phyloP scores from a whole-genome alignment of 2,888 invertebrate genomes.

The Epinotia bilunana region DNA sequence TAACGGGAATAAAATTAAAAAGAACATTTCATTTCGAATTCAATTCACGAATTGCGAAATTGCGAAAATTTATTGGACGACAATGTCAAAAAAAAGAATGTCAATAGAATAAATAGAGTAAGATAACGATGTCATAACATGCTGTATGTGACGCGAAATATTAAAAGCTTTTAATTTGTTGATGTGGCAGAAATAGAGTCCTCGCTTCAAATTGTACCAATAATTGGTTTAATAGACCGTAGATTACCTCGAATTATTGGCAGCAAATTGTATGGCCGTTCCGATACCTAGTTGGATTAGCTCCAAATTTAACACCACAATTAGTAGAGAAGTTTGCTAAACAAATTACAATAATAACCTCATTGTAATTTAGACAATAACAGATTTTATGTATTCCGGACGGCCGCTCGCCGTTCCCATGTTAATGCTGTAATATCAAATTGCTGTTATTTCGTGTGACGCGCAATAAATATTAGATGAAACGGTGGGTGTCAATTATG shows the following conservation, averaged over 20 bases:
- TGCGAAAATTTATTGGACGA: too few species aligned
- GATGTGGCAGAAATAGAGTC: background rate
- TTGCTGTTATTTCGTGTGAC: conserved; percentile 71
- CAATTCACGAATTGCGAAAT: too few species aligned
- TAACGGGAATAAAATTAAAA: too few species aligned
- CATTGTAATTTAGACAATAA: conserved; percentile 56
- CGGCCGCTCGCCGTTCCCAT: conserved; percentile 61
- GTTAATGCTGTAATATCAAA: conserved; percentile 71
- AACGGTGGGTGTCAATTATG: conserved; percentile 73
- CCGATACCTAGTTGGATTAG: conserved; percentile 19
- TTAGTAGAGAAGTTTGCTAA: conserved; percentile 32
- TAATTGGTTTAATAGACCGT: conserved; percentile 27
- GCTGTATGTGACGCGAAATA: background rate
- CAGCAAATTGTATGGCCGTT: conserved; percentile 6
- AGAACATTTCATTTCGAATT: too few species aligned
- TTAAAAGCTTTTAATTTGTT: background rate
- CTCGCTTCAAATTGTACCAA: conserved; percentile 7
- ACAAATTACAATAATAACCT: conserved; percentile 37
- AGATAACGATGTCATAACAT: background rate
- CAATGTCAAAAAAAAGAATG: too few species aligned
- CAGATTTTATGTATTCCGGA: conserved; percentile 60
- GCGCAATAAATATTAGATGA: conserved; percentile 80
- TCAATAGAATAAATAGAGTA: too few species aligned
- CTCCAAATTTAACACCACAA: conserved; percentile 30
- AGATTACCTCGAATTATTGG: conserved; percentile 26